Conservation (phyloP, 1,140 invertebrate genomes). For the Diachasma alloeum region DNA sequence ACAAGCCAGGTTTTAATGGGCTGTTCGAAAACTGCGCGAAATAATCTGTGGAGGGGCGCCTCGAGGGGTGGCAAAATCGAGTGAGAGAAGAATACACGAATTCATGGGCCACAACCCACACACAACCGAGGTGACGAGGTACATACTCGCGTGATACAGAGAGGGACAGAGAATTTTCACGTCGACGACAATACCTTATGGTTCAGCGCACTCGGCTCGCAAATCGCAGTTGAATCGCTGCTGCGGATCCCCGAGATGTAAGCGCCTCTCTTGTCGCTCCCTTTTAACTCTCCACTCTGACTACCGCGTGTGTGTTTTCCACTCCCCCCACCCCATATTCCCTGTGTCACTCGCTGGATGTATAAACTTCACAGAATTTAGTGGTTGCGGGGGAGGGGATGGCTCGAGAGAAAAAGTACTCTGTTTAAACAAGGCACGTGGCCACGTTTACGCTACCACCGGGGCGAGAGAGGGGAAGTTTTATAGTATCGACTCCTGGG, state of each 20-base stretch:
- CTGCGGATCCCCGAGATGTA: constrained; percentile 16
- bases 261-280: constrained; percentile 16
- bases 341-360: not conserved
- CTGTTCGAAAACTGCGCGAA: constrained; percentile 60
- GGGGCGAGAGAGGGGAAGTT: constrained; percentile 29
- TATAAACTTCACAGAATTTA: constrained; percentile 2
- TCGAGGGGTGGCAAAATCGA: not conserved
- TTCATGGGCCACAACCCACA: not conserved
- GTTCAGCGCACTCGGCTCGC: constrained; percentile 52
- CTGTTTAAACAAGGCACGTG: constrained; percentile 63
- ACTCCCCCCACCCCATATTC: not conserved
- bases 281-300: not conserved
- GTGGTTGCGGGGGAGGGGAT: not conserved
- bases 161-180: constrained; percentile 40
- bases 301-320: not conserved
- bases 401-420: constrained; percentile 7
- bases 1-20: constrained; percentile 58
- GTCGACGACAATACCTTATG: constrained; percentile 55
- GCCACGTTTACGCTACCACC: constrained; percentile 55
- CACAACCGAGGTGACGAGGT: not conserved
- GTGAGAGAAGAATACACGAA: not conserved
- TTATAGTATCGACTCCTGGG: constrained; percentile 17
- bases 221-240: constrained; percentile 53
- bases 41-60: constrained; percentile 45
- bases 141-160: not conserved